A percentile compares a stretch with the other conserved stretches of the same genome.
Evolutionary conservation across 2,888 invertebrate species (phyloP).

Genomic region (Heliconius ethilla): DNA sequence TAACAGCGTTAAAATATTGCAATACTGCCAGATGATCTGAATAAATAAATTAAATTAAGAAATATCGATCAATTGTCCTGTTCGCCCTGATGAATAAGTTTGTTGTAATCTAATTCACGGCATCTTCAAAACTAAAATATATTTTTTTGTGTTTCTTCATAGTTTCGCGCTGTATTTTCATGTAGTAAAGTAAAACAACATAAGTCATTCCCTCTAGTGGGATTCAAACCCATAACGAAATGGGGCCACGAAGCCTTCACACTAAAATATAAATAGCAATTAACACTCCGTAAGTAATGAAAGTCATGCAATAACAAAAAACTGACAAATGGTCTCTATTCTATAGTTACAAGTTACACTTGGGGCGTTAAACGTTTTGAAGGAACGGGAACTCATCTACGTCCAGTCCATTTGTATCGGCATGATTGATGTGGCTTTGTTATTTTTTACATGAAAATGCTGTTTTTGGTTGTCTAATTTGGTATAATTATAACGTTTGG

Average conservation of each 20-base stretch:
- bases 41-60: no score
- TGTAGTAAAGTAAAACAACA: not conserved
- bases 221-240: no score
- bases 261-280: no score
- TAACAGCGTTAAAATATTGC: no score
- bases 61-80: no score
- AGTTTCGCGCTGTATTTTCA: not conserved
- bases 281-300: not conserved
- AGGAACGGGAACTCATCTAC: slow-evolving; percentile 35
- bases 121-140: no score
- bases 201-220: no score
- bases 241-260: no score
- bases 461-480: slow-evolving; percentile 27
- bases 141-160: no score
- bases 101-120: no score
- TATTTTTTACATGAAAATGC: slow-evolving; percentile 33
- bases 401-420: slow-evolving; percentile 35
- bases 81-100: no score
- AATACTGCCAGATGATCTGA: no score
- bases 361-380: slow-evolving; percentile 26
- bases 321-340: slow-evolving; percentile 20
- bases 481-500: slow-evolving; percentile 20
- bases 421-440: slow-evolving; percentile 42
- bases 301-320: slow-evolving; percentile 21
- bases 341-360: slow-evolving; percentile 30